Conservation (phyloP, 2,888 invertebrate genomes). For the Teinopalpus imperialis region DNA sequence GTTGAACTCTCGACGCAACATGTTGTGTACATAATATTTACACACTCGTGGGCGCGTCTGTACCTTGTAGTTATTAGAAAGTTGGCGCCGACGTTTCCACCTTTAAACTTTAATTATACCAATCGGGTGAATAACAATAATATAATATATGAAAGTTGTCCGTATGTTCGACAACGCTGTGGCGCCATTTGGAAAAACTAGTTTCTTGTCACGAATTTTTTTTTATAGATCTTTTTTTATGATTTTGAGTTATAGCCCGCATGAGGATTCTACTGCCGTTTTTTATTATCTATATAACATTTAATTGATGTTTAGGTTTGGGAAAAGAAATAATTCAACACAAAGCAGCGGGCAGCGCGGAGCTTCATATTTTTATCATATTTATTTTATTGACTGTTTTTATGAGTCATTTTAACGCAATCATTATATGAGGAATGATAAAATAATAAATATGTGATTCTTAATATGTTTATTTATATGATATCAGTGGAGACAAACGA, state of each 20-base stretch:
- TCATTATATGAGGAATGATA: too few relatives aligned
- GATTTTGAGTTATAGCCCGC: slow-evolving; percentile 10
- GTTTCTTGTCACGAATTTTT: slow-evolving; percentile 11
- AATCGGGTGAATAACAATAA: slow-evolving; percentile 43
- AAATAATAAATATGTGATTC: too few relatives aligned
- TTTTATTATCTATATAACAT: slow-evolving; percentile 8
- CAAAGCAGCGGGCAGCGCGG: too few relatives aligned
- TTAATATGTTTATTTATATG: too few relatives aligned
- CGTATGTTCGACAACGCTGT: slow-evolving; percentile 27
- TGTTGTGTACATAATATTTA: slow-evolving; percentile 8
- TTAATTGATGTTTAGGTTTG: slow-evolving; percentile 6
- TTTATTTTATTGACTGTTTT: too few relatives aligned
- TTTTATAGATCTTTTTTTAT: slow-evolving; percentile 6
- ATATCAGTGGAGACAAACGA: too few relatives aligned
- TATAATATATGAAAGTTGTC: slow-evolving; percentile 40
- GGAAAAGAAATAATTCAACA: too few relatives aligned
- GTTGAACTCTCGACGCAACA: not conserved
- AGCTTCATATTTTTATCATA: too few relatives aligned
- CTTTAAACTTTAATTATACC: slow-evolving; percentile 55
- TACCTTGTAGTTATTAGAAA: slow-evolving; percentile 60
- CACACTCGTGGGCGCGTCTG: slow-evolving; percentile 30
- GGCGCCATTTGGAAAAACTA: slow-evolving; percentile 15
- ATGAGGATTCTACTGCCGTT: slow-evolving; percentile 1
- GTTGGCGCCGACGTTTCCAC: slow-evolving; percentile 52
- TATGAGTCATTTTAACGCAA: too few relatives aligned